Percentiles rank a stretch among this genome's conserved stretches.
These are phyloP conservation scores for Spisula solida DNA, from an alignment of 2,888 invertebrate species.

Conservation along the genomic window DNA sequence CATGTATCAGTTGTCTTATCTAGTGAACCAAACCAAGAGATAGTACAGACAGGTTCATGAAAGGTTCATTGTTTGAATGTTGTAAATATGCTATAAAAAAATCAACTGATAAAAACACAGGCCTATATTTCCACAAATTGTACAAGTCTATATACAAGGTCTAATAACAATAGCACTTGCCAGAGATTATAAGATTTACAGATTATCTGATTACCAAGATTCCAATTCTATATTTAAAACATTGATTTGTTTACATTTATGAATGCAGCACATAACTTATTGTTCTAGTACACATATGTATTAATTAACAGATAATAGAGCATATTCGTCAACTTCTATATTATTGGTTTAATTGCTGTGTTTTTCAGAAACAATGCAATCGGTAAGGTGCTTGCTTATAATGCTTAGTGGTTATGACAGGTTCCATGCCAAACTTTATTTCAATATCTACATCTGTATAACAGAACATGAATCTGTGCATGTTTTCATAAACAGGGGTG, in stretches of 20 bases:
- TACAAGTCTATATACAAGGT: neutral
- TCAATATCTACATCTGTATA: too few species aligned
- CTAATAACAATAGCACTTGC: neutral
- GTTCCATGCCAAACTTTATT: too few species aligned
- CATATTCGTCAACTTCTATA: too few species aligned
- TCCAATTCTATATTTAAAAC: neutral
- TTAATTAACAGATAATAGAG: too few species aligned
- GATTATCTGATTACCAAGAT: neutral
- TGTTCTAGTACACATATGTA: too few species aligned
- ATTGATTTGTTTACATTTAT: neutral
- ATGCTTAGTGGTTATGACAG: too few species aligned
- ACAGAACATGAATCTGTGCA: too few species aligned
- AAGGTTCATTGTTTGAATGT: conserved; percentile 5
- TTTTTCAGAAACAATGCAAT: too few species aligned
- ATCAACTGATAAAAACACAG: neutral
- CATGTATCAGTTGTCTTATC: neutral
- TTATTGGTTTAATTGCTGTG: too few species aligned
- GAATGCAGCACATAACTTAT: neutral
- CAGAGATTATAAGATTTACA: conserved; percentile 16
- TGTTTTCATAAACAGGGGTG: too few species aligned
- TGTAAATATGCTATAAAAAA: neutral
- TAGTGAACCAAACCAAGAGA: neutral
- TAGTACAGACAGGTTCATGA: neutral
- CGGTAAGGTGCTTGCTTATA: too few species aligned
- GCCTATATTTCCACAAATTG: neutral